Evolutionary conservation across 2,888 invertebrate species (phyloP), one percentile per base, ranked within the genome.

Genomic region (Maniola hyperantus): DNA sequence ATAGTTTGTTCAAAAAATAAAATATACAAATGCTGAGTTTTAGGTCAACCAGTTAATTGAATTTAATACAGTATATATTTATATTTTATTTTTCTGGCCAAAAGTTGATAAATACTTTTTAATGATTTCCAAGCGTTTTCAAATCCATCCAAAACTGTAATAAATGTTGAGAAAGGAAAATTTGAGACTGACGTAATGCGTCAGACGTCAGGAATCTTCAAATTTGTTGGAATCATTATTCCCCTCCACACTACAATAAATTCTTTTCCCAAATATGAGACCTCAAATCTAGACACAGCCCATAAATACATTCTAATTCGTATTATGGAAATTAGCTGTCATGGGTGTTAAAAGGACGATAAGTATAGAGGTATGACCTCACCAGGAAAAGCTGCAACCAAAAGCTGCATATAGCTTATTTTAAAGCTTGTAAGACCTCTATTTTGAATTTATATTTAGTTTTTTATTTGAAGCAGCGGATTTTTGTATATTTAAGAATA

Each of bases 1-100:
- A 55, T 36, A 18, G 10, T 55, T 55, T 39, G 36, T 55, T 55
- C 55, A 55, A n/a, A 54, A 54, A 54, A 54, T 13, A 55, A 18
- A 18, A 36, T 39, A 53, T 55, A 55, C 10, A n/a, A 33, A 53
- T 8, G 48, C 4, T 0, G 5, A 34, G 34, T n/a, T n/a, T 34
- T 53, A 13, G 34, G n/a, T 53, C 33, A 33, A 33, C 13, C 11
- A 33, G 53, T 33, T 33, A 53, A 53, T 53, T 53, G 53, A 34
- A 53, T 53, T 53, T n/a, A 53, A 54, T 54, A 36, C 15, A 26
- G 4, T 26, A 36, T n/a, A 33, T n/a, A 33, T 34, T 6, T 33
- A 10, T 42, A 7, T 4, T 50, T 50, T 4, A 20, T 26, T 51
- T 13, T 13, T 18, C 46, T 33, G 51, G 33, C 51, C 51, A 13